phyloP scores from a whole-genome alignment of 2,888 invertebrate species.

The Lepidochitona cinerea region DNA sequence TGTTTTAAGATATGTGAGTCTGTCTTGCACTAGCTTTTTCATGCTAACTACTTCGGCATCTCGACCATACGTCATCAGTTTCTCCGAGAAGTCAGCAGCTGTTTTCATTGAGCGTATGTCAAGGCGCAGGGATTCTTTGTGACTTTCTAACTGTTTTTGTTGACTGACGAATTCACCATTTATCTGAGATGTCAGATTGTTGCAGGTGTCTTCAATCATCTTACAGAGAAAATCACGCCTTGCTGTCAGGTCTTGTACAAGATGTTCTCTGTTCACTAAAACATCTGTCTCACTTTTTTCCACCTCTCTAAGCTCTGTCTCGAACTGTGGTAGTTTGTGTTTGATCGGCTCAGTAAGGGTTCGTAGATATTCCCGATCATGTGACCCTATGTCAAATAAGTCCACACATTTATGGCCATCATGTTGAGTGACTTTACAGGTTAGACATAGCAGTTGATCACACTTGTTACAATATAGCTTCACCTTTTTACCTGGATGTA shows the following conservation, averaged over 20 bases:
- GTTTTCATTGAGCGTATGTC: neutral
- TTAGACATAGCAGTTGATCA: neutral
- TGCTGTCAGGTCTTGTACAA: neutral
- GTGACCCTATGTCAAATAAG: neutral
- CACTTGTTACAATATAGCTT: conserved; percentile 1
- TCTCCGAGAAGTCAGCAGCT: conserved; percentile 1
- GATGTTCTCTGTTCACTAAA: neutral
- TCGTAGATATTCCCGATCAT: neutral
- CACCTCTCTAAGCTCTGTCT: neutral
- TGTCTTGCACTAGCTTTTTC: conserved; percentile 3
- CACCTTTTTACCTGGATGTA: neutral
- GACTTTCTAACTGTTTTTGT: neutral
- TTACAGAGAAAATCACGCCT: neutral
- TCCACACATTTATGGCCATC: neutral
- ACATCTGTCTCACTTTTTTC: conserved; percentile 1
- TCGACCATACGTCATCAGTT: conserved; percentile 5
- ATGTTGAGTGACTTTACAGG: neutral
- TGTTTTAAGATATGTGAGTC: neutral
- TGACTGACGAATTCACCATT: neutral
- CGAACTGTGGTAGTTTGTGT: neutral
- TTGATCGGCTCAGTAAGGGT: neutral
- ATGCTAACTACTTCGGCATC: conserved; percentile 3
- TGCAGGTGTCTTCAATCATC: neutral
- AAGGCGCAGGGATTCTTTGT: neutral
- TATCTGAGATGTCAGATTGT: neutral